Evolutionary conservation across 2,888 invertebrate genomes (phyloP), one percentile per base, ranked within the genome.

Genomic region (Orchesellides sinensis): DNA sequence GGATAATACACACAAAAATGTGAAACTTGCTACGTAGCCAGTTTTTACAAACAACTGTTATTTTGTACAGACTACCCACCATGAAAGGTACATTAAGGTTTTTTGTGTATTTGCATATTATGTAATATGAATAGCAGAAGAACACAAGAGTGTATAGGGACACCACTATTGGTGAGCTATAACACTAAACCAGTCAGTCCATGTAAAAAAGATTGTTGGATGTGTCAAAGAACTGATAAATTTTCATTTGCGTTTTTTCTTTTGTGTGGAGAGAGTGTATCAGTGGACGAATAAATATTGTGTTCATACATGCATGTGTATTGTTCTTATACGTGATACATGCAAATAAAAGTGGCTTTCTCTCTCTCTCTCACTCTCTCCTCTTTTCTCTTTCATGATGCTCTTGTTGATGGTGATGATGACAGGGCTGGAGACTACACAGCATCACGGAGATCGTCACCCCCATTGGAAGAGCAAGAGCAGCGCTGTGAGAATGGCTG

Each of bases 401-500:
- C 47, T 49, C n/a, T 49, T 70, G 61, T 70, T 78, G 54, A 52
- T 68, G n/a, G 49, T 69, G 69, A 66, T 69, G 54, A 70, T 79
- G 70, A 80, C 80, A 80, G 80, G 80, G 72, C 66, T 73, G 73
- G 73, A 59, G 80, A 80, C 73, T 72, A 73, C 47, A 32, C 66
- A 35, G 29, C 77, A 72, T 54, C 79, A 72, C 45, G 66, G 61
- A 73, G 73, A 40, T 77, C 77, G 45, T 77, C 68, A 56, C 68
- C 78, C 68, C 54, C 78, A 12, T 79, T 54, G 45, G 70, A 78
- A 63, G 49, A 27, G 59, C 23, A 78, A 73, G 66, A 56, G 21
- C 32, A 65, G 27, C 79, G 65, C 14, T 81, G 81, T 81, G 81
- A 74, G 56, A 86, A 87, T 77, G 87, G 87, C 0, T 86, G 84